A percentile compares a stretch with the other conserved stretches of the same genome.
phyloP scores from a whole-genome alignment of 2,113 vertebrate genomes.

The Megatriorchis doriae region DNA sequence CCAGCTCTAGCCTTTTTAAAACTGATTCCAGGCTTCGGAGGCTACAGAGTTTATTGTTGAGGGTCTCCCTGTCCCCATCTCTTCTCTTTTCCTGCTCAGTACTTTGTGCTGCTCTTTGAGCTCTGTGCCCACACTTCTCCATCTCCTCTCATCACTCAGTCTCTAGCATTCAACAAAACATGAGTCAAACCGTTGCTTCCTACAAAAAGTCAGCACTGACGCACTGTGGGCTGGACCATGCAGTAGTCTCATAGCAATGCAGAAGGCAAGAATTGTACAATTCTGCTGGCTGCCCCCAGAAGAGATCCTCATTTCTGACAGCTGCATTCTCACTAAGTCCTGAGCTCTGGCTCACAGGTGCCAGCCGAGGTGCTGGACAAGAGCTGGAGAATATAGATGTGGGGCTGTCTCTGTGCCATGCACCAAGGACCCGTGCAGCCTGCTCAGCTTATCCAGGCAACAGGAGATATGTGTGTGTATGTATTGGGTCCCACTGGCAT shows the following conservation, averaged over 20 bases:
- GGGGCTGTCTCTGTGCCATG: not conserved
- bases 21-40: not conserved
- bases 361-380: not conserved
- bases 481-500: not conserved
- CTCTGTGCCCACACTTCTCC: not conserved
- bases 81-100: not conserved
- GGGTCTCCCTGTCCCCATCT: not conserved
- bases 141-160: not conserved
- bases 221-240: not conserved
- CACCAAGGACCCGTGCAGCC: not conserved
- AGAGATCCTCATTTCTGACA: not conserved
- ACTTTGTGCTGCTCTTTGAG: not conserved
- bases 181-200: not conserved
- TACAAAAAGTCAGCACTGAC: not conserved
- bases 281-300: not conserved
- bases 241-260: not conserved
- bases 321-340: not conserved
- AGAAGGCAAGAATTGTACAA: not conserved
- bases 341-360: not conserved
- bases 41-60: not conserved
- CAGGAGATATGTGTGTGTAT: not conserved
- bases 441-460: not conserved
- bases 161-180: not conserved
- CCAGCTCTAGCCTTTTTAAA: not conserved
- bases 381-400: not conserved